A percentile compares a stretch with the other conserved stretches of the same genome.
These are phyloP conservation scores for Chrysogorgia sp. DNA, from an alignment of 92 coral and sea anemone genomes.

Conservation along the genomic window DNA sequence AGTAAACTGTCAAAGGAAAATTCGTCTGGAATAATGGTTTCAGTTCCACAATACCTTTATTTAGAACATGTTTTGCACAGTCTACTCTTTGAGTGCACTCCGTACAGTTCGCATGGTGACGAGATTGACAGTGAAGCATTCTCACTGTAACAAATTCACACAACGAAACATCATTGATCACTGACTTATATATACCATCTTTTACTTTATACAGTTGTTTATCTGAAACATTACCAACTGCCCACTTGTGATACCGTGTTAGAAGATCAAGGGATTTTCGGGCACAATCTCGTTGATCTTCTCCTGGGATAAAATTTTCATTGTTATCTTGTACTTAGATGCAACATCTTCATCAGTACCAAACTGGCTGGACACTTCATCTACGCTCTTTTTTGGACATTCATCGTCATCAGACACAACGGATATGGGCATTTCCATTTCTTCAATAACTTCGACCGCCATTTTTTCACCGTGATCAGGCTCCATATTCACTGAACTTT, in stretches of 20 bases:
- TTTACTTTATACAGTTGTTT: constrained; percentile 28
- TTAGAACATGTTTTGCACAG: constrained; percentile 25
- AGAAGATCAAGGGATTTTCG: constrained; percentile 15
- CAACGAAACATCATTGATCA: constrained; percentile 33
- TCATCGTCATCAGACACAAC: neutral
- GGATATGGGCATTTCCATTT: constrained; percentile 11
- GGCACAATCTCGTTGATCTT: constrained; percentile 24
- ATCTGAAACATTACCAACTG: constrained; percentile 34
- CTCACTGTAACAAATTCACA: constrained; percentile 40
- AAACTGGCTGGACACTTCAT: neutral
- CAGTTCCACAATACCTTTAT: constrained; percentile 43
- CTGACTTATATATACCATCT: constrained; percentile 35
- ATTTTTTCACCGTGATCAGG: neutral
- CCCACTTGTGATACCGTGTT: constrained; percentile 29
- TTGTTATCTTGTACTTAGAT: neutral
- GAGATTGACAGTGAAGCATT: constrained; percentile 19
- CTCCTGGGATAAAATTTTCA: constrained; percentile 22
- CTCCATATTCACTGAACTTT: constrained; percentile 13
- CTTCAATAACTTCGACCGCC: constrained; percentile 26
- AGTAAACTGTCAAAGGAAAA: constrained; percentile 32
- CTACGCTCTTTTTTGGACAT: constrained; percentile 10
- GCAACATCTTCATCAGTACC: neutral
- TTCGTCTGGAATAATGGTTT: constrained; percentile 23
- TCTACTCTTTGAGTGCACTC: neutral
- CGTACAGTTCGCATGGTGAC: neutral